Evolutionary conservation across 2,797 vertebrate species (phyloP).

Genomic region (Sus cebifrons): DNA sequence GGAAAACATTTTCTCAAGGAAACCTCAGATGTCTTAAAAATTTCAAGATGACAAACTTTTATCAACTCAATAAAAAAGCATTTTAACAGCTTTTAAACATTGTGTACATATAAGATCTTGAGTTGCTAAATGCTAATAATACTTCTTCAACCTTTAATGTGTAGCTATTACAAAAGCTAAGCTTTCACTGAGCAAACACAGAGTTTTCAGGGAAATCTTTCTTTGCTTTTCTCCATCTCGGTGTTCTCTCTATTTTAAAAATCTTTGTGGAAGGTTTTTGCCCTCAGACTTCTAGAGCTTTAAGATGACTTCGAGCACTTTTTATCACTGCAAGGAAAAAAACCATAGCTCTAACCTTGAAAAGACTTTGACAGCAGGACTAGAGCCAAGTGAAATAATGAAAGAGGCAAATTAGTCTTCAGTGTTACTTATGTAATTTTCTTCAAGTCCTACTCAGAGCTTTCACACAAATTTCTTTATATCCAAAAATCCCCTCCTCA

Average conservation of each 20-base stretch:
- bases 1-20: slow-evolving; percentile 46
- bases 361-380: slow-evolving; percentile 58
- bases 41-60: slow-evolving; percentile 64
- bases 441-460: slow-evolving; percentile 27
- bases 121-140: slow-evolving; percentile 55
- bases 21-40: slow-evolving; percentile 41
- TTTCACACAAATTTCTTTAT: slow-evolving; percentile 45
- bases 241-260: slow-evolving; percentile 34
- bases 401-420: slow-evolving; percentile 58
- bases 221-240: not conserved
- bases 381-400: slow-evolving; percentile 60
- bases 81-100: not conserved
- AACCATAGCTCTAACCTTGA: slow-evolving; percentile 61
- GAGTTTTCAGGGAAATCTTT: not conserved
- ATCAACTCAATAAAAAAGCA: slow-evolving; percentile 29
- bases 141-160: slow-evolving; percentile 32
- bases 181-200: not conserved
- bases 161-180: slow-evolving; percentile 57
- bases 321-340: slow-evolving; percentile 45
- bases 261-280: not conserved
- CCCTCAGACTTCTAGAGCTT: not conserved
- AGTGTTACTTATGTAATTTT: slow-evolving; percentile 62
- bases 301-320: slow-evolving; percentile 22
- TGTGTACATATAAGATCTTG: not conserved
- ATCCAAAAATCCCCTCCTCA: slow-evolving; percentile 19